phyloP scores from a whole-genome alignment of 2,113 vertebrate species.

The Pollachius pollachius region DNA sequence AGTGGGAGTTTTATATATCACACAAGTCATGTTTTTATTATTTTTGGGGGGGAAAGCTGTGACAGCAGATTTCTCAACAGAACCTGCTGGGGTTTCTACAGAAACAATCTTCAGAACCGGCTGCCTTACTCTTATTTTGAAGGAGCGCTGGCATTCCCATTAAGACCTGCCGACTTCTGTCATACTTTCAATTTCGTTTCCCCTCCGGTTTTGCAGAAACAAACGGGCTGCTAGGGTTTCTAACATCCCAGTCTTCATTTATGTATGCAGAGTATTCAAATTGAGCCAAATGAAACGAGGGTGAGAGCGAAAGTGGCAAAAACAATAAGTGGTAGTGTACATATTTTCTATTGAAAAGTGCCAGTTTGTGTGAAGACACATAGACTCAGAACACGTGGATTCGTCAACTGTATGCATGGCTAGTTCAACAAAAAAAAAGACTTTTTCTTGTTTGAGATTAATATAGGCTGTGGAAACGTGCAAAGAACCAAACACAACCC shows the following conservation, averaged over 20 bases:
- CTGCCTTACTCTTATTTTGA: constrained; percentile 32
- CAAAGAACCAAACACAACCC: constrained; percentile 56
- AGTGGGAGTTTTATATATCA: constrained; percentile 45
- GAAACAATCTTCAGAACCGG: constrained; percentile 17
- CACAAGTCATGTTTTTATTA: constrained; percentile 41
- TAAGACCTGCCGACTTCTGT: constrained; percentile 56
- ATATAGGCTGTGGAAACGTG: constrained; percentile 61
- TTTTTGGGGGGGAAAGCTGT: constrained; percentile 26
- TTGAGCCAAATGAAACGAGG: constrained; percentile 29
- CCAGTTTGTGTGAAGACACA: constrained; percentile 61
- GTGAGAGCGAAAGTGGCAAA: constrained; percentile 23
- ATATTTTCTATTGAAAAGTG: constrained; percentile 67
- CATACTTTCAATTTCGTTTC: constrained; percentile 20
- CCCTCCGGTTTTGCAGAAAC: constrained; percentile 24
- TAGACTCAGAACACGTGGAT: constrained; percentile 50
- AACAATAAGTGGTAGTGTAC: constrained; percentile 58
- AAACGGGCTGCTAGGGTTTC: constrained; percentile 24
- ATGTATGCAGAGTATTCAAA: constrained; percentile 54
- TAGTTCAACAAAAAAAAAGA: constrained; percentile 52
- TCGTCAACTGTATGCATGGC: constrained; percentile 66
- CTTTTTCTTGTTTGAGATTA: constrained; percentile 51
- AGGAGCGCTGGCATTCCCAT: constrained; percentile 47
- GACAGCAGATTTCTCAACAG: constrained; percentile 40
- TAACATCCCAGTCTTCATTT: constrained; percentile 32
- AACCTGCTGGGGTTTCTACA: constrained; percentile 43